Evolutionary conservation across 2,888 invertebrate species (phyloP), one percentile per base, ranked within the genome.

Genomic region (Pollenia labialis): DNA sequence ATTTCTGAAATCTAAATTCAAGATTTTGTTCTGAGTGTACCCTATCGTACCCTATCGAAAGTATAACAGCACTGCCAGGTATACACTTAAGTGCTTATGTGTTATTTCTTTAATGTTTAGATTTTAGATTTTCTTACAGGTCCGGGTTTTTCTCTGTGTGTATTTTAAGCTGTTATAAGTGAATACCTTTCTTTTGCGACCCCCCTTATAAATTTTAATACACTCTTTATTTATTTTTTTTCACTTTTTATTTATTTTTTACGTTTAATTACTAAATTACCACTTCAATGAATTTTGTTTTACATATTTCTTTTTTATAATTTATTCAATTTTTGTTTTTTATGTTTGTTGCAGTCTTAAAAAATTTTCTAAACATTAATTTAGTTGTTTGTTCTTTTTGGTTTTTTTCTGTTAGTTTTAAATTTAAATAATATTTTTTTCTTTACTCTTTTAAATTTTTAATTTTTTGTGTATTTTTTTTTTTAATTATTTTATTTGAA

Each of bases 311-410:
- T 46, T 11, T 64, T 76, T 76, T 82, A 71, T 76, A 76, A 75
- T 71, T 80, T 86, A 54, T 83, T 54, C 62, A 44, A 76, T 81
- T 56, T 69, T 80, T 83, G 40, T 64, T 81, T 71, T 85, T 76
- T 32, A 50, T 80, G 46, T 79, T 87, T 79, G 82, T 92, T 91
- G 92, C 92, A 92, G 92, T 92, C 92, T 92, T 92, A 90, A 91
- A 92, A 92, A 91, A 91, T 92, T 91, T 90, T 91, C 91, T 92
- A 92, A 92, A 92, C 91, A 92, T 86, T 82, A 82, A 88, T 74
- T 88, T 87, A 80, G 87, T 80, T 82, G 74, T 88, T 75, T 64
- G 48, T 60, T 88, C 88, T 81, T 52, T 62, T 62, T 48, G 54
- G 23, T 74, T 16, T 46, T 75, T 42, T 62, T 76, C 69, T 76